These are phyloP conservation scores for Diloba caeruleocephala DNA, from an alignment of 2,888 invertebrate species.

Conservation along the genomic window DNA sequence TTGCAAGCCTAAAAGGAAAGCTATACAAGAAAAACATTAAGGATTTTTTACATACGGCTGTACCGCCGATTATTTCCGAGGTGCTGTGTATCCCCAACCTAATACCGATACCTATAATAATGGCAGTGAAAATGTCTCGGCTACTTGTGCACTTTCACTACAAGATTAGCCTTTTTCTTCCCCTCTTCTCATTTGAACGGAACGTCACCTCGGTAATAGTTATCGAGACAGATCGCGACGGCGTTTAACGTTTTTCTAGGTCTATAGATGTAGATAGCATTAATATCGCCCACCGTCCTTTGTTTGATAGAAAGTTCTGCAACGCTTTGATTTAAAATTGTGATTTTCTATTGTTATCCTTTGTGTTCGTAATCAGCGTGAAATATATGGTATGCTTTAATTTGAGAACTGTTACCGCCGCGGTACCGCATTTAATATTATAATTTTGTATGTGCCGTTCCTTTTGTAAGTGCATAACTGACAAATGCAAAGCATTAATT, in stretches of 20 bases:
- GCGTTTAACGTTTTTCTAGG: constrained; percentile 35
- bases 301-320: constrained; percentile 47
- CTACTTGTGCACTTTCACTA: constrained; percentile 68
- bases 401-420: not conserved
- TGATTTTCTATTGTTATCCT: constrained; percentile 40
- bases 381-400: constrained; percentile 21
- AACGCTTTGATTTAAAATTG: constrained; percentile 43
- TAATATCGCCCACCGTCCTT: constrained; percentile 51
- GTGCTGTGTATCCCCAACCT: constrained; percentile 49
- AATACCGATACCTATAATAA: constrained; percentile 49
- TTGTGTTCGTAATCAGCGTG: constrained; percentile 36
- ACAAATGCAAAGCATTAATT: too few relatives aligned
- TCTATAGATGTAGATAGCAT: constrained; percentile 27
- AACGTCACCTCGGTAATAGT: constrained; percentile 19
- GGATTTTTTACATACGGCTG: not conserved
- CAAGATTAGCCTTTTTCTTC: constrained; percentile 61
- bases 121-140: constrained; percentile 62
- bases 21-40: not conserved
- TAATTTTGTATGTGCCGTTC: not conserved
- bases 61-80: not conserved
- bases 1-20: too few relatives aligned
- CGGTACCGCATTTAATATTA: not conserved
- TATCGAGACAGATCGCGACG: constrained; percentile 32
- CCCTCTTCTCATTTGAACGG: constrained; percentile 19
- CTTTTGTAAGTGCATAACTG: too few relatives aligned